Conservation (phyloP, 92 coral and sea anemone genomes). For the Pocillopora grandis region DNA sequence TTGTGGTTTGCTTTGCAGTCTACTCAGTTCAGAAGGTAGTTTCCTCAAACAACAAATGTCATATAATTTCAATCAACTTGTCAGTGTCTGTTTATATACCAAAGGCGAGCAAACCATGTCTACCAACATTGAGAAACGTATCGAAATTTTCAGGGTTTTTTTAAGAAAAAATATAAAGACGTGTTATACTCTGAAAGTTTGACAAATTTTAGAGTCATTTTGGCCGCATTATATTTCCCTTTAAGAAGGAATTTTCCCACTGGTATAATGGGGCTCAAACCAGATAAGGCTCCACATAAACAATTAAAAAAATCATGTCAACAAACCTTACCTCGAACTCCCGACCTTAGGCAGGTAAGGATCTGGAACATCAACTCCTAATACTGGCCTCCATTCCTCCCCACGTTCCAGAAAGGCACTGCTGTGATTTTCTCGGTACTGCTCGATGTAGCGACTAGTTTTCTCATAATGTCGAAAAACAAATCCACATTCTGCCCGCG, state of each 20-base stretch:
- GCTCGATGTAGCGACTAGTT: conserved; percentile 74
- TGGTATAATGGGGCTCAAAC: conserved; percentile 3
- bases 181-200: neutral
- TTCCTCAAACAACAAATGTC: conserved; percentile 13
- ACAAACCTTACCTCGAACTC: conserved; percentile 80
- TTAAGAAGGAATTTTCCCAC: neutral
- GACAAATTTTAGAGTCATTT: neutral
- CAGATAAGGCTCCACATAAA: conserved; percentile 15
- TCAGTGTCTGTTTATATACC: neutral
- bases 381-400: conserved; percentile 59
- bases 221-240: neutral
- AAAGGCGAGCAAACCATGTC: neutral
- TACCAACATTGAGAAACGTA: neutral
- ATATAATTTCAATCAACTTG: conserved; percentile 10
- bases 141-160: neutral
- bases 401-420: conserved; percentile 66
- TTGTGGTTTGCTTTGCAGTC: neutral
- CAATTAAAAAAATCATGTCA: conserved; percentile 53
- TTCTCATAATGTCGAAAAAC: conserved; percentile 91
- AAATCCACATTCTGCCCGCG: conserved; percentile 63
- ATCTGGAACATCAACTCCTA: conserved; percentile 83
- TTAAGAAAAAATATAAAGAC: neutral
- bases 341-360: conserved; percentile 82
- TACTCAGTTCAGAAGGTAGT: neutral
- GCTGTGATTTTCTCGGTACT: conserved; percentile 86